These are phyloP conservation scores for Epicampocera succincta DNA, from an alignment of 2,888 invertebrate genomes.

Conservation along the genomic window DNA sequence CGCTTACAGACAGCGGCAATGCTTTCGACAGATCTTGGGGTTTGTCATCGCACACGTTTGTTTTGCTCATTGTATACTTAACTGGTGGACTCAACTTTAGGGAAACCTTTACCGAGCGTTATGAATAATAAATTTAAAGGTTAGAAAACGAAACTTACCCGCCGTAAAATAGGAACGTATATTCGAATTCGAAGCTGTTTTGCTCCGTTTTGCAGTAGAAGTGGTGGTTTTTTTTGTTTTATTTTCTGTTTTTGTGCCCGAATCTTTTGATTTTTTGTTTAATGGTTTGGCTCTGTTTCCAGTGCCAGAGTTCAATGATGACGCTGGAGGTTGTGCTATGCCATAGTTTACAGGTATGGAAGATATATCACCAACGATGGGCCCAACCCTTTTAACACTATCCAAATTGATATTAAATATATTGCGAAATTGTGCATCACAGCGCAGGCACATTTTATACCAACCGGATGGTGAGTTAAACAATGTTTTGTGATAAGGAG, in stretches of 20 bases:
- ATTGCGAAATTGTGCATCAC: slow-evolving; percentile 78
- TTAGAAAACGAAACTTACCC: slow-evolving; percentile 37
- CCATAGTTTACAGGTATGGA: slow-evolving; percentile 57
- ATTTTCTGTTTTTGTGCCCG: slow-evolving; percentile 8
- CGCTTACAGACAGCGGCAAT: no score
- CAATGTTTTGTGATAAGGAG: slow-evolving; percentile 75
- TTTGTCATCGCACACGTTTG: no score
- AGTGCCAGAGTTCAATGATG: background rate
- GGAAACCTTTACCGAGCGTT: no score
- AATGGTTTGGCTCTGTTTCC: slow-evolving; percentile 15
- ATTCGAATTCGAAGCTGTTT: slow-evolving; percentile 4
- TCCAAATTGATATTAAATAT: slow-evolving; percentile 79
- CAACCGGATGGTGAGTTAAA: slow-evolving; percentile 77
- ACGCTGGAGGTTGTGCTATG: background rate
- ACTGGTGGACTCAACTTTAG: no score
- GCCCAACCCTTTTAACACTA: slow-evolving; percentile 77
- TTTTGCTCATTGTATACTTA: no score
- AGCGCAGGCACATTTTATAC: slow-evolving; percentile 80
- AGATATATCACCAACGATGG: slow-evolving; percentile 74
- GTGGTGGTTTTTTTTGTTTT: slow-evolving; percentile 38
- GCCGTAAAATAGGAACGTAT: slow-evolving; percentile 73
- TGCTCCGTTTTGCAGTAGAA: background rate
- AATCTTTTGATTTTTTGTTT: slow-evolving; percentile 18
- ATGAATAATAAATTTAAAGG: no score
- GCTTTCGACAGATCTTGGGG: no score